A percentile compares a stretch with the other conserved stretches of the same genome.
Evolutionary conservation across 2,113 vertebrate genomes (phyloP).

Genomic region (Polyodon spathula): DNA sequence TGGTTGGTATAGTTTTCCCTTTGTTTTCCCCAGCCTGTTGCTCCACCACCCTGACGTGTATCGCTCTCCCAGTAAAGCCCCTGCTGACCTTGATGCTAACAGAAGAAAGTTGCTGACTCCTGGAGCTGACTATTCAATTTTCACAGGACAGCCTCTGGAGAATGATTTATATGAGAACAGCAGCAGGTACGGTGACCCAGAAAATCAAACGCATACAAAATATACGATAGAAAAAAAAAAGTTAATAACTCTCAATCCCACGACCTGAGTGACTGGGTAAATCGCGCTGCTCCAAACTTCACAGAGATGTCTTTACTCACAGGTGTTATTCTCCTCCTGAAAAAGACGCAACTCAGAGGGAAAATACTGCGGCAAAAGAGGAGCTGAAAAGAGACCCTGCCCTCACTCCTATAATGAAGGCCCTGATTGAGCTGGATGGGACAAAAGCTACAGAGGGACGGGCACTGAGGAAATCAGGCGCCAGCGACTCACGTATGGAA

Average conservation of each 20-base stretch:
- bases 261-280: too few species aligned
- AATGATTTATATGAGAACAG: not conserved
- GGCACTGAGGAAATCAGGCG: conserved; percentile 47
- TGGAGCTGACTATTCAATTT: conserved; percentile 60
- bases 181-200: conserved; percentile 13
- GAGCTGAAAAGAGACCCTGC: conserved; percentile 43
- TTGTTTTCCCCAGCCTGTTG: conserved; percentile 35
- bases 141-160: conserved; percentile 59
- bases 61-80: conserved; percentile 43
- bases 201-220: too few species aligned
- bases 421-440: conserved; percentile 78
- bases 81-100: conserved; percentile 54
- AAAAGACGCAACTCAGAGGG: conserved; percentile 45
- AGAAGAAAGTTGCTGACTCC: conserved; percentile 57
- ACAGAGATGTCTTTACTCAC: conserved; percentile 9
- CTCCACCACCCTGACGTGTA: conserved; percentile 46
- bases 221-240: too few species aligned
- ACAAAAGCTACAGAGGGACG: conserved; percentile 70
- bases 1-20: not conserved
- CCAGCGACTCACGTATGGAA: conserved; percentile 21
- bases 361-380: conserved; percentile 34
- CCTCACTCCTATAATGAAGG: conserved; percentile 74
- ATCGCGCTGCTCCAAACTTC: too few species aligned
- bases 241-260: too few species aligned
- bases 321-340: conserved; percentile 57